These are phyloP conservation scores for Epizoanthus ramosus DNA, from an alignment of 92 coral and sea anemone species.

Conservation along the genomic window DNA sequence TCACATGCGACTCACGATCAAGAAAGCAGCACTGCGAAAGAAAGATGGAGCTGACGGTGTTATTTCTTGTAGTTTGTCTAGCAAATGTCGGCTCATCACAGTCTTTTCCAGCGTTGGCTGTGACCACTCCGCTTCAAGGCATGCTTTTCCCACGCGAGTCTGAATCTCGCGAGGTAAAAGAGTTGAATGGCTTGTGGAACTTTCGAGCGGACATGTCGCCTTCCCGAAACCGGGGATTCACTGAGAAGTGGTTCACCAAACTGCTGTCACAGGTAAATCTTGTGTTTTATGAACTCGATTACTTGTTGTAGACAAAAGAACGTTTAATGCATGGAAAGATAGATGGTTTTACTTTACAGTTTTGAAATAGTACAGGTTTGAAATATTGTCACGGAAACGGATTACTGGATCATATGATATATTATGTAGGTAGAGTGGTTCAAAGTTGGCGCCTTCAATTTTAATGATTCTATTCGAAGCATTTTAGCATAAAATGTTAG, in stretches of 20 bases:
- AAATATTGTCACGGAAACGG: background rate
- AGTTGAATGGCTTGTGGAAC: conserved; percentile 87
- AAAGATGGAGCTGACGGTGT: background rate
- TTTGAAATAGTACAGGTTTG: background rate
- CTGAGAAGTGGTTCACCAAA: conserved; percentile 69
- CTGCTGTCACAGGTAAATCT: conserved; percentile 76
- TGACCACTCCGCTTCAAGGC: conserved; percentile 53
- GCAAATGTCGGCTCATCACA: conserved; percentile 5
- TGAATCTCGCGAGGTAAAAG: conserved; percentile 92
- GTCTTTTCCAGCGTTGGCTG: conserved; percentile 10
- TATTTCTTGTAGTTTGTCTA: background rate
- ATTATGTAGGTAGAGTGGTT: too few species aligned
- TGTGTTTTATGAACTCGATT: background rate
- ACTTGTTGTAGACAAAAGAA: background rate
- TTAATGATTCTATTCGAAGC: too few species aligned
- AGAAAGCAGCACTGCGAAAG: background rate
- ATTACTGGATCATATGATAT: too few species aligned
- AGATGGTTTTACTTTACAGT: background rate
- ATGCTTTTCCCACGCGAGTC: conserved; percentile 92
- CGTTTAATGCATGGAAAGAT: background rate
- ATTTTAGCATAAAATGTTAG: background rate
- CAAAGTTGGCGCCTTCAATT: too few species aligned
- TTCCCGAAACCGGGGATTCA: conserved; percentile 78
- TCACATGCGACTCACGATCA: conserved; percentile 24
- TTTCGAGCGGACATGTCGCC: conserved; percentile 84